phyloP scores from a whole-genome alignment of 2,888 invertebrate genomes.

The Trisateles emortualis region DNA sequence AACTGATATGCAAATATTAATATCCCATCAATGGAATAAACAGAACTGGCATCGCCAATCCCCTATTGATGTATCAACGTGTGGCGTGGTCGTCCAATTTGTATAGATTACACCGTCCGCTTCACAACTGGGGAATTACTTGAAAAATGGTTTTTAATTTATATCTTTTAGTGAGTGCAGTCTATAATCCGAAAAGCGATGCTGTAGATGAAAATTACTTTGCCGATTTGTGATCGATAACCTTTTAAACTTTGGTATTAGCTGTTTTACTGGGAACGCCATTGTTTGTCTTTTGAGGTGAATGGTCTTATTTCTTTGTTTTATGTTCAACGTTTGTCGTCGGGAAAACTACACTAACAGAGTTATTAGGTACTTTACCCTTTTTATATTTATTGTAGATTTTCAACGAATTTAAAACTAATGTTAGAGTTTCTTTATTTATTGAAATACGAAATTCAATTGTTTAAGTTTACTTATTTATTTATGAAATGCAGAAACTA shows the following conservation, averaged over 20 bases:
- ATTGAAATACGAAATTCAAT: no score
- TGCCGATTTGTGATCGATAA: slow-evolving; percentile 39
- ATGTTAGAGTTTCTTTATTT: no score
- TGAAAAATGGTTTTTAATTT: slow-evolving; percentile 74
- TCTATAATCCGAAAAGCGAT: slow-evolving; percentile 27
- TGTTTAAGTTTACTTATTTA: no score
- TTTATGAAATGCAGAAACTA: no score
- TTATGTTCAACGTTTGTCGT: slow-evolving; percentile 18
- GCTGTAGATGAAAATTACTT: slow-evolving; percentile 31
- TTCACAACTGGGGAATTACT: slow-evolving; percentile 55
- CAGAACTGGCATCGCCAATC: slow-evolving; percentile 48
- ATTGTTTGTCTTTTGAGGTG: slow-evolving; percentile 38
- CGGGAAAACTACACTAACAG: no score
- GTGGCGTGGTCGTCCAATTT: slow-evolving; percentile 58
- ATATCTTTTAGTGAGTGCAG: slow-evolving; percentile 43
- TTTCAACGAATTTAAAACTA: no score
- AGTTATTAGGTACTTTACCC: no score
- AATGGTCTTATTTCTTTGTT: slow-evolving; percentile 33
- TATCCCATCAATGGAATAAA: slow-evolving; percentile 52
- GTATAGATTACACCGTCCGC: slow-evolving; percentile 64
- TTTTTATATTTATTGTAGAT: no score
- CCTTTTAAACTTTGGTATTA: slow-evolving; percentile 37
- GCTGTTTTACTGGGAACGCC: slow-evolving; percentile 25
- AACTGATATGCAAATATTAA: slow-evolving; percentile 52
- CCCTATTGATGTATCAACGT: slow-evolving; percentile 59